Base-by-base conservation (phyloP, 2,888 invertebrate species). In the Drosophila kambysellisi region DNA sequence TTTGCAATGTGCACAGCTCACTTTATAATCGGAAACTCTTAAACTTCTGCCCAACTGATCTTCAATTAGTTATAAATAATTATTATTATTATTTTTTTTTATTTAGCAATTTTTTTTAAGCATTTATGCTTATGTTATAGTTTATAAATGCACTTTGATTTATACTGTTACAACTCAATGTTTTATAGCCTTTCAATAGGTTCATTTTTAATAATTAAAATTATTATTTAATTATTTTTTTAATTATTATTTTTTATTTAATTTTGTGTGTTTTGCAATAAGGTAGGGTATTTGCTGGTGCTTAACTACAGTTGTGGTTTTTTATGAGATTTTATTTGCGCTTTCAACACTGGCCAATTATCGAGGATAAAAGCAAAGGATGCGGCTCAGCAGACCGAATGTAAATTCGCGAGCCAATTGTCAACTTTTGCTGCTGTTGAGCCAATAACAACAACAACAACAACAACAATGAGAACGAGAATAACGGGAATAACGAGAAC, bases 361-460 rank as follows among this genome's bases (percentile, higher is more conserved):
- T 73, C 41, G 35, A 39, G 65, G 63, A 72, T 50, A 63, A 72
- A 74, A 53, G 81, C 63, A 68, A 76, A 66, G 67, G 67, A 63
- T 70, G 69, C 58, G 67, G 46, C 79, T 70, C 67, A 37, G 53
- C 9, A 60, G 53, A 35, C 61, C 57, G 61, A 83, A 72, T 78
- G 83, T 78, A 78, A 82, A 83, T 83, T 75, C 48, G 51, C 54
- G 29, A 48, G 60, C 32, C 74, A 69, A 78, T 68, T 77, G 77
- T 39, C 71, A 5, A 9, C 66, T 35, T 15, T 59, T 53, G 64
- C 48, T 75, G 43, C 70, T 25, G 52, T 70, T 60, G 61, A 15
- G 20, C 11, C 57, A 58, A 20, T 29, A 41, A 30, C 29, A 33
- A 33, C 29, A 54, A 15, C 15, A 53, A 35, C 33, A 20, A 32